Evolutionary conservation across 2,113 vertebrate genomes (phyloP).

Genomic region (Catharus minimus): DNA sequence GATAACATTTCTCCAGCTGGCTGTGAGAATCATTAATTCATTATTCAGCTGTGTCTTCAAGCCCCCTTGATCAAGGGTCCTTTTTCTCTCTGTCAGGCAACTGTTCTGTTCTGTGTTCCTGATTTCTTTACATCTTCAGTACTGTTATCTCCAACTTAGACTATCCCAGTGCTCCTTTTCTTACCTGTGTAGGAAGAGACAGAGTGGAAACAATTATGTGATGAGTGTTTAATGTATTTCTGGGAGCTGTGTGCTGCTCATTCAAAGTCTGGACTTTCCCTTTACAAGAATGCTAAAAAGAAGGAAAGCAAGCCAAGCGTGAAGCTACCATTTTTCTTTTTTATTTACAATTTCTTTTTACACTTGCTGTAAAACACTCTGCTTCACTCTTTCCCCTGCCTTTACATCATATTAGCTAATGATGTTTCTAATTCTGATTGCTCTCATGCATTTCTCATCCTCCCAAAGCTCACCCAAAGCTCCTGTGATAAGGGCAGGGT

Average conservation of each 20-base stretch:
- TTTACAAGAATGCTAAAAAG: background rate
- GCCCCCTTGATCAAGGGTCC: background rate
- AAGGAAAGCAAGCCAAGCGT: background rate
- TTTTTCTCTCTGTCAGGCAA: background rate
- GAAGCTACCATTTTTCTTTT: background rate
- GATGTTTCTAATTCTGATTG: background rate
- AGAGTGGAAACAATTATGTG: background rate
- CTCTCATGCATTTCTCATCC: background rate
- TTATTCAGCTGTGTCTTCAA: background rate
- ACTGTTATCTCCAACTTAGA: background rate
- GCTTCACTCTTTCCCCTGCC: background rate
- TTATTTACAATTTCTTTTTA: background rate
- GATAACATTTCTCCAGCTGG: background rate
- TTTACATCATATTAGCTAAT: background rate
- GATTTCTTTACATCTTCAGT: constrained; percentile 12
- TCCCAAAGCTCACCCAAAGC: background rate
- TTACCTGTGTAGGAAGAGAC: background rate
- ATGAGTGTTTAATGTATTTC: background rate
- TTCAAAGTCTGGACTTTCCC: background rate
- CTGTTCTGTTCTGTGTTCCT: background rate
- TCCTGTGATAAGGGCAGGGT: background rate
- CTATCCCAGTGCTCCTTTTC: background rate
- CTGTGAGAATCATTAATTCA: background rate
- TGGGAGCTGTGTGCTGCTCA: background rate
- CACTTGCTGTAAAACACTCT: background rate